Base-by-base conservation (phyloP, 2,888 invertebrate species). In the Tipula confusa region DNA sequence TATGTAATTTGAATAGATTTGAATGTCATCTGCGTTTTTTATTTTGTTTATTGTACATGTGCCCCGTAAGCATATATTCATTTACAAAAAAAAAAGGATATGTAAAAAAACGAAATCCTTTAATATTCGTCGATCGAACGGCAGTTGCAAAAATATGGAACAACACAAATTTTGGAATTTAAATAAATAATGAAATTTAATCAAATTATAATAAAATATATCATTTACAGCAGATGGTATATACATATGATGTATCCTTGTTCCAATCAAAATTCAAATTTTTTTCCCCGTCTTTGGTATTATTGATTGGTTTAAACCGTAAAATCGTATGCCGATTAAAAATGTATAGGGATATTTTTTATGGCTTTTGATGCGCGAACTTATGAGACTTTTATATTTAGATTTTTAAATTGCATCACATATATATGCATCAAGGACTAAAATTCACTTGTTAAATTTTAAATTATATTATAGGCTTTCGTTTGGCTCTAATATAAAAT, bases 191-290 rank as follows among this genome's bases (percentile, higher is more conserved):
- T 64, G 64, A 64, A 64, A 64, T 64, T 64, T 64, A 64, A 64
- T 64, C 64, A 64, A 64, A 64, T 64, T 64, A 64, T 64, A 64
- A 64, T 64, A 64, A 64, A 64, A 36, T 9, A 64, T 64, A 24
- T n/a, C n/a, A 64, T 64, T 64, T 64, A 64, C 64, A 64, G 64
- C 64, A 64, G 64, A 64, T 64, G 64, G 18, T 64, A 64, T 64
- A 24, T 24, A 9, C 9, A 24, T 24, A 1, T 48, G 48, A 64
- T 64, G 64, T 64, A 64, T 64, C 64, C 64, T 24, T 64, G 24
- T 24, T 64, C 24, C 64, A 64, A 64, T 64, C 64, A 64, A 64
- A 64, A 64, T 24, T 64, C 64, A 64, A 64, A 64, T 24, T 64
- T 64, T 64, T 64, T 64, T 33, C 11, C 4, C 11, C 64, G 64